Percentiles rank a stretch among this genome's conserved stretches.
phyloP scores from a whole-genome alignment of 2,888 invertebrate species.

The Drosophila lutescens region DNA sequence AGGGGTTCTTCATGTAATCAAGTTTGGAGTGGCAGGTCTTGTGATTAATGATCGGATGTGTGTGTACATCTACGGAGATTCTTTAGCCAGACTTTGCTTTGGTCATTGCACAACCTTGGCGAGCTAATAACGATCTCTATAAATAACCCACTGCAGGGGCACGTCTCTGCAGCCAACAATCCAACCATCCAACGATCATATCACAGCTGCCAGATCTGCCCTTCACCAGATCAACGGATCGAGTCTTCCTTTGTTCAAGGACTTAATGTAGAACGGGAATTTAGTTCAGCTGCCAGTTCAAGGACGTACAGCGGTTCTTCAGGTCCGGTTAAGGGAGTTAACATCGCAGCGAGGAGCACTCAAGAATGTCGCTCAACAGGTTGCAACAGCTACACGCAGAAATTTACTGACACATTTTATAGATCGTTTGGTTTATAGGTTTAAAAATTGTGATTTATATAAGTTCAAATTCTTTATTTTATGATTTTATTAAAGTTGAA shows the following conservation, averaged over 20 bases:
- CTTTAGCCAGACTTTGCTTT: slow-evolving; percentile 54
- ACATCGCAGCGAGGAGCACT: slow-evolving; percentile 24
- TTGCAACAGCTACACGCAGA: slow-evolving; percentile 38
- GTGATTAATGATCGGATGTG: slow-evolving; percentile 63
- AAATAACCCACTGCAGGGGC: slow-evolving; percentile 62
- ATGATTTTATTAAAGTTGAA: too few relatives aligned
- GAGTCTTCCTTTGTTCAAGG: slow-evolving; percentile 61
- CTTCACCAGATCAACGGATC: slow-evolving; percentile 58
- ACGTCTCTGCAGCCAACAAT: slow-evolving; percentile 42
- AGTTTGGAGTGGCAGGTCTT: slow-evolving; percentile 47
- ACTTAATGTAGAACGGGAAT: slow-evolving; percentile 69
- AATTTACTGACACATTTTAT: neutral
- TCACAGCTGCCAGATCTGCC: slow-evolving; percentile 65
- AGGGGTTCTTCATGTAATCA: slow-evolving; percentile 39
- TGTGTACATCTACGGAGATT: slow-evolving; percentile 28
- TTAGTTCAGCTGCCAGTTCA: slow-evolving; percentile 71
- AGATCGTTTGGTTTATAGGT: neutral
- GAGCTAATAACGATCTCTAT: slow-evolving; percentile 73
- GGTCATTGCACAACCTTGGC: slow-evolving; percentile 57
- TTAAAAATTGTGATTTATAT: too few relatives aligned
- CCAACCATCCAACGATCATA: slow-evolving; percentile 15
- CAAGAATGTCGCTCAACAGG: slow-evolving; percentile 67
- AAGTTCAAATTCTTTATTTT: too few relatives aligned
- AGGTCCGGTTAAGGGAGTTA: slow-evolving; percentile 61
- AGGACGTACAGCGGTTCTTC: slow-evolving; percentile 77